Evolutionary conservation across 2,797 vertebrate species (phyloP).

Genomic region (Neosalanx taihuensis): DNA sequence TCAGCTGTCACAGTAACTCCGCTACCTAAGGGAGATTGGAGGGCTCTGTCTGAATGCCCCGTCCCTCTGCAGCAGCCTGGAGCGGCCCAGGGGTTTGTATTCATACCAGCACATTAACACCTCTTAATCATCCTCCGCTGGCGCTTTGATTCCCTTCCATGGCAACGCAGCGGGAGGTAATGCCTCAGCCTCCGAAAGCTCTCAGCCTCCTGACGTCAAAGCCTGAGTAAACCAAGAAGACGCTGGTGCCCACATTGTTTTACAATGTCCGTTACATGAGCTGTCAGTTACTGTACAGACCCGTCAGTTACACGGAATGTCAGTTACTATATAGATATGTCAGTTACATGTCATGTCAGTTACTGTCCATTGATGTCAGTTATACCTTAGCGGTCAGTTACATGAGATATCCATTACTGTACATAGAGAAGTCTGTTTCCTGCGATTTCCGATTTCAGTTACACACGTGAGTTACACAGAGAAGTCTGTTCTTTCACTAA

Average conservation of each 20-base stretch:
- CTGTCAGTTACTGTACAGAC: too few relatives aligned
- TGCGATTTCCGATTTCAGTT: too few relatives aligned
- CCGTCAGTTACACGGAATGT: too few relatives aligned
- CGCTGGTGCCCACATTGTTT: not conserved
- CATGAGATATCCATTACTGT: too few relatives aligned
- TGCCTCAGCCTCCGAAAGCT: slow-evolving; percentile 29
- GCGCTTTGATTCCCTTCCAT: slow-evolving; percentile 6
- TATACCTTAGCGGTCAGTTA: too few relatives aligned
- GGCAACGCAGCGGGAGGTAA: slow-evolving; percentile 17
- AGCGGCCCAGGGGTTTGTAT: slow-evolving; percentile 35
- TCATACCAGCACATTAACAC: slow-evolving; percentile 53
- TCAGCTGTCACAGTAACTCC: not conserved
- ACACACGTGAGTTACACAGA: too few relatives aligned
- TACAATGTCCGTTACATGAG: not conserved
- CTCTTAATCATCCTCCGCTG: slow-evolving; percentile 38
- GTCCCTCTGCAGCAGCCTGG: slow-evolving; percentile 11
- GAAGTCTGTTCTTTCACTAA: too few relatives aligned
- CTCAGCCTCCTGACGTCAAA: slow-evolving; percentile 20
- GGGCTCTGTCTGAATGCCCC: not conserved
- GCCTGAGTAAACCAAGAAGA: not conserved
- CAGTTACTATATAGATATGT: too few relatives aligned
- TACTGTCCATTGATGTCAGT: too few relatives aligned
- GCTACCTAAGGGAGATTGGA: not conserved
- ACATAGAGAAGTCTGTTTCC: too few relatives aligned
- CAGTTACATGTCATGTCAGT: too few relatives aligned